Conservation (phyloP, 2,113 vertebrate genomes). For the Muscicapa adusta region DNA sequence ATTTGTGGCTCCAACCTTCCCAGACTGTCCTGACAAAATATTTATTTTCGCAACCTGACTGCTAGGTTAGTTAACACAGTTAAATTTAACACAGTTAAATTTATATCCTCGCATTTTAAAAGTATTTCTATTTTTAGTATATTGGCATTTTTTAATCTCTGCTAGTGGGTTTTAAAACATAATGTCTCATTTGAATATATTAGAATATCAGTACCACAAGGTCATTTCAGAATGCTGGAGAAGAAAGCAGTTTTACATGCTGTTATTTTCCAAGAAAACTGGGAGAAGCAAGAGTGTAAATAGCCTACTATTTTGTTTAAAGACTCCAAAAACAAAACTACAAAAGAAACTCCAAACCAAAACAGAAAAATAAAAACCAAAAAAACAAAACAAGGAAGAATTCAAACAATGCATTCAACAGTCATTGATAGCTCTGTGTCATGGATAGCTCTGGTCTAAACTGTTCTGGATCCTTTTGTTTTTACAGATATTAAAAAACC, state of each 20-base stretch:
- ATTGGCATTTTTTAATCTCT: slow-evolving; percentile 40
- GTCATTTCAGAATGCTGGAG: slow-evolving; percentile 29
- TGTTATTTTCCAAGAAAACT: not conserved
- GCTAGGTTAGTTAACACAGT: not conserved
- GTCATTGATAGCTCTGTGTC: not conserved
- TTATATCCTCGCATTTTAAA: not conserved
- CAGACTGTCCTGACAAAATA: not conserved
- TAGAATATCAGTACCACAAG: slow-evolving; percentile 48
- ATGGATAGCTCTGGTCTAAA: not conserved
- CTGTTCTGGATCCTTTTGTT: not conserved
- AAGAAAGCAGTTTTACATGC: slow-evolving; percentile 24
- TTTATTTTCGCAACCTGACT: not conserved
- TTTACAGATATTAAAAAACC: not conserved
- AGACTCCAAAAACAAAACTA: not conserved
- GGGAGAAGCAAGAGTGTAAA: not conserved
- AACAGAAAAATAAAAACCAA: not conserved
- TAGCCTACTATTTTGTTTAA: not conserved
- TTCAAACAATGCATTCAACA: not conserved
- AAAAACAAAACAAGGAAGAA: not conserved
- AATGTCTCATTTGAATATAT: slow-evolving; percentile 63
- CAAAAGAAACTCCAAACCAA: not conserved
- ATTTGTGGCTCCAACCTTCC: not conserved
- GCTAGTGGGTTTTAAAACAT: slow-evolving; percentile 37
- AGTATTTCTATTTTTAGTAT: slow-evolving; percentile 47
- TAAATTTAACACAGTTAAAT: not conserved